phyloP scores from a whole-genome alignment of 2,888 invertebrate genomes.

The Andrena chrysosceles region DNA sequence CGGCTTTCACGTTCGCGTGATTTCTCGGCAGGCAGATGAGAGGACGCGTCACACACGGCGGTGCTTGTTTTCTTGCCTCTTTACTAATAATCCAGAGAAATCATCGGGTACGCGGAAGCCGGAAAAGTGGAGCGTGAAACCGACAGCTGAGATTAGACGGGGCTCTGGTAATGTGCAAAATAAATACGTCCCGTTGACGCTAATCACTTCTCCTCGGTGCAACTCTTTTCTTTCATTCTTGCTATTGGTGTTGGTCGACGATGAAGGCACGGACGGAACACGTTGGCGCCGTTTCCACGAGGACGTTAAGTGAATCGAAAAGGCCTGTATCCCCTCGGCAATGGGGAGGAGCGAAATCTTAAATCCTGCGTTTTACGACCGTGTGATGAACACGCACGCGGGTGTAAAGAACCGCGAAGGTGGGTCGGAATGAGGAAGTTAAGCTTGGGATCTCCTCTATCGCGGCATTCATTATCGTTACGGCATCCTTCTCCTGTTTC shows the following conservation, averaged over 20 bases:
- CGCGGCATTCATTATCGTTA: slow-evolving; percentile 14
- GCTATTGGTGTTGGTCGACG: no score
- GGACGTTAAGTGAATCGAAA: neutral
- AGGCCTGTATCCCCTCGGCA: neutral
- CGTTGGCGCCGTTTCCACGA: neutral
- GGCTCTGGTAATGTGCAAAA: slow-evolving; percentile 9
- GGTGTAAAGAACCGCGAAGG: neutral
- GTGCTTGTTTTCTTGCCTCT: neutral
- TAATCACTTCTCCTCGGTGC: neutral
- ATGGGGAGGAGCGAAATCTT: slow-evolving; percentile 10
- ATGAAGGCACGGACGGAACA: no score
- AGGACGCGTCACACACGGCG: neutral
- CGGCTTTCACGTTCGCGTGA: slow-evolving; percentile 39
- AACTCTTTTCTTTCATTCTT: neutral
- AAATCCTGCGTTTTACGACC: slow-evolving; percentile 10
- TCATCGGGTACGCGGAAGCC: slow-evolving; percentile 30
- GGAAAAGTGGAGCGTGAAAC: slow-evolving; percentile 61
- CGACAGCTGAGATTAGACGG: slow-evolving; percentile 16
- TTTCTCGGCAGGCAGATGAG: slow-evolving; percentile 30
- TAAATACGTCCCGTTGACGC: slow-evolving; percentile 3
- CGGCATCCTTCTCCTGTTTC: slow-evolving; percentile 2
- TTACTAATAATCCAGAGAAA: slow-evolving; percentile 31
- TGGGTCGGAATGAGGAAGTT: slow-evolving; percentile 45
- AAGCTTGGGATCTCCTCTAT: slow-evolving; percentile 39
- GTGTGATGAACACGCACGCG: neutral